phyloP scores from a whole-genome alignment of 1,140 invertebrate genomes.

The Euborellia annulipes region DNA sequence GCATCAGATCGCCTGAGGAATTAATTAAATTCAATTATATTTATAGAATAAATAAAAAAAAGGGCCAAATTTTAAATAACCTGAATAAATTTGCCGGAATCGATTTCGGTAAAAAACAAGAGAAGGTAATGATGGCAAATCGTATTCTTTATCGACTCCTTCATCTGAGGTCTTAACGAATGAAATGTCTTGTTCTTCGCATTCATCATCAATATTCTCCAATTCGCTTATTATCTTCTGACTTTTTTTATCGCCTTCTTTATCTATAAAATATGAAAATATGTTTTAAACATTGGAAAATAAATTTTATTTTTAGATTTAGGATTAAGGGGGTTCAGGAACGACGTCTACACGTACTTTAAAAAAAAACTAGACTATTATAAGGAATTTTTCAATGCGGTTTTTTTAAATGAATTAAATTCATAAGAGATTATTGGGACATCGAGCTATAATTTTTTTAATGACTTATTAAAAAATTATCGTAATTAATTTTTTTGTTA shows the following conservation, averaged over 20 bases:
- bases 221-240: conserved; percentile 77
- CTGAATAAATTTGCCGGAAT: conserved; percentile 72
- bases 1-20: conserved; percentile 63
- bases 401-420: too few relatives aligned
- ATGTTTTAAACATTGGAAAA: background rate
- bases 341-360: too few relatives aligned
- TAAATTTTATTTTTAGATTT: background rate
- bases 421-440: too few relatives aligned
- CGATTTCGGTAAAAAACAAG: conserved; percentile 81
- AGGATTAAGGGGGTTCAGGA: too few relatives aligned
- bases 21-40: conserved; percentile 6
- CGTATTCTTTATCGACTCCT: conserved; percentile 76
- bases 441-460: too few relatives aligned
- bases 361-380: too few relatives aligned
- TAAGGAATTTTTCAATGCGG: too few relatives aligned
- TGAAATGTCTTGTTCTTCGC: conserved; percentile 79
- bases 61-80: conserved; percentile 13
- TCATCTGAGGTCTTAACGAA: conserved; percentile 88
- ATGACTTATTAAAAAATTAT: too few relatives aligned
- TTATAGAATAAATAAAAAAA: background rate
- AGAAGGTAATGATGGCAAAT: conserved; percentile 62
- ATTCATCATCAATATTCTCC: conserved; percentile 90
- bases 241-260: conserved; percentile 77
- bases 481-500: too few relatives aligned
- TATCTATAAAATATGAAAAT: conserved; percentile 38